Evolutionary conservation across 1,140 invertebrate species (phyloP), one percentile per base, ranked within the genome.

Genomic region (Acarapis woodi): DNA sequence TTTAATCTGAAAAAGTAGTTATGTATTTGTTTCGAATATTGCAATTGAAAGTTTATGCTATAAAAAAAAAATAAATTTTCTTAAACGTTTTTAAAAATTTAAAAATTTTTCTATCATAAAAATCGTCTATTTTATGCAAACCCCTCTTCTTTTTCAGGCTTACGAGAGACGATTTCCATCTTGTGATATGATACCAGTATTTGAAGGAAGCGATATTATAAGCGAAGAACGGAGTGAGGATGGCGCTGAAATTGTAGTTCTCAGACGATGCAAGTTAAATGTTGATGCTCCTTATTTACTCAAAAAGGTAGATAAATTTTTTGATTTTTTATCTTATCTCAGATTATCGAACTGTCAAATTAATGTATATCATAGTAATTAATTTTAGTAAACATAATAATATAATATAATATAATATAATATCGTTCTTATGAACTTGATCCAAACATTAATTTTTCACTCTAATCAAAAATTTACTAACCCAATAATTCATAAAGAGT

Each of bases 281-380:
- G 76, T 93, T 0, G 87, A 94, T 42, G 83, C 79, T 15, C 87
- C 87, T 0, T 94, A 93, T 54, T 61, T 94, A 22, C 64, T 94
- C 32, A 90, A 88, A 59, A 93, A 90, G 64, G 77, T 82, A 54
- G 37, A 38, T 42, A 24, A 23, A 4, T 18, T 24, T 4, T 29
- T n/a, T n/a, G n/a, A n/a, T n/a, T n/a, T n/a, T n/a, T n/a, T n/a
- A n/a, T n/a, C n/a, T n/a, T n/a, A n/a, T n/a, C n/a, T n/a, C n/a
- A n/a, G n/a, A n/a, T n/a, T n/a, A n/a, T n/a, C n/a, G n/a, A n/a
- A n/a, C n/a, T n/a, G n/a, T n/a, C n/a, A n/a, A n/a, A n/a, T n/a
- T n/a, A n/a, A n/a, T n/a, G n/a, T n/a, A n/a, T n/a, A n/a, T n/a
- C n/a, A n/a, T n/a, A n/a, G n/a, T n/a, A n/a, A n/a, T n/a, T n/a